A percentile compares a stretch with the other conserved stretches of the same genome.
phyloP scores from a whole-genome alignment of 2,113 vertebrate genomes.

The Clarias magur region DNA sequence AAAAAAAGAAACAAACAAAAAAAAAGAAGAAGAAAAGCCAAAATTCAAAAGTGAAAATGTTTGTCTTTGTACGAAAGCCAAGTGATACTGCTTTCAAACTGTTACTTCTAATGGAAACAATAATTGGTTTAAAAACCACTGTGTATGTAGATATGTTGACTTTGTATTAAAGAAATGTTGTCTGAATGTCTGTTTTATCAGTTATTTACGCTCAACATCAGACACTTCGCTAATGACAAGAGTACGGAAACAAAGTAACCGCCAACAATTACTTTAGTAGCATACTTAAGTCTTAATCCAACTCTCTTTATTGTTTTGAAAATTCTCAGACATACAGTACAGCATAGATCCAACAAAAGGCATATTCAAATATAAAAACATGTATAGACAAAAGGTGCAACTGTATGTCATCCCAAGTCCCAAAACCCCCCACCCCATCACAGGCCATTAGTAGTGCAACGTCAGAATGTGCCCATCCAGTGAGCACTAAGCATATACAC shows the following conservation, averaged over 20 bases:
- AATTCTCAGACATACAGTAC: too few relatives aligned
- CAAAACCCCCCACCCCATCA: too few relatives aligned
- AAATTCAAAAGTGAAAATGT: conserved; percentile 64
- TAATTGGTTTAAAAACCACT: conserved; percentile 89
- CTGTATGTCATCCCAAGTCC: too few relatives aligned
- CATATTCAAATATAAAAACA: too few relatives aligned
- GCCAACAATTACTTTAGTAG: background rate
- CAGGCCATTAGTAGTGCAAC: too few relatives aligned
- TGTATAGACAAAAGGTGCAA: too few relatives aligned
- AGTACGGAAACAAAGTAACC: background rate
- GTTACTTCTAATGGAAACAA: conserved; percentile 88
- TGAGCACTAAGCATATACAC: too few relatives aligned
- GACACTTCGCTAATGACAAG: background rate
- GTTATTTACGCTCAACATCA: conserved; percentile 25
- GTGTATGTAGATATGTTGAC: conserved; percentile 99
- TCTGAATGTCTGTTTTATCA: conserved; percentile 72
- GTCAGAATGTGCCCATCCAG: too few relatives aligned
- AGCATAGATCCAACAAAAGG: too few relatives aligned
- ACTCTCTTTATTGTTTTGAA: too few relatives aligned
- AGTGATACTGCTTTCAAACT: conserved; percentile 86
- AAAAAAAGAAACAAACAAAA: conserved; percentile 50
- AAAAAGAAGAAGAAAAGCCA: conserved; percentile 58
- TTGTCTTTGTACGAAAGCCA: conserved; percentile 83
- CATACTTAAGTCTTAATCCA: background rate
- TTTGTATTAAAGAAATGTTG: conserved; percentile 99